phyloP scores from a whole-genome alignment of 2,113 vertebrate genomes.

The Argyrosomus japonicus region DNA sequence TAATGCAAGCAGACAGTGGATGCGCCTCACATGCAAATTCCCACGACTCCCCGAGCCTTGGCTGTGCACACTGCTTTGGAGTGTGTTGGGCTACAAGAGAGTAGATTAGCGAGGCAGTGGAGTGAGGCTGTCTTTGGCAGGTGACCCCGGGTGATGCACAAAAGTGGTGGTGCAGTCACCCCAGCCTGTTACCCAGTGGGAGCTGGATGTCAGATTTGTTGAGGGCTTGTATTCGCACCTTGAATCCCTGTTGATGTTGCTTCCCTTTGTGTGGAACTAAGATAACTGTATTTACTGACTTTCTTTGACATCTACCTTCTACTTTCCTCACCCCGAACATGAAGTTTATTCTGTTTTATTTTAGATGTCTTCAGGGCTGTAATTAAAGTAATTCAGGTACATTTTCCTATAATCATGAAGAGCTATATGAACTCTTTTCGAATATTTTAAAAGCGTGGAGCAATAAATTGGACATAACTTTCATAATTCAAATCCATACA shows the following conservation, averaged over 20 bases:
- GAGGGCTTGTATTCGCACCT: constrained; percentile 64
- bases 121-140: constrained; percentile 54
- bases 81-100: constrained; percentile 40
- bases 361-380: not conserved
- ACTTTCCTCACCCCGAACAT: not conserved
- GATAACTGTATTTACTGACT: constrained; percentile 46
- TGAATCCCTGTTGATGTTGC: constrained; percentile 52
- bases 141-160: constrained; percentile 61
- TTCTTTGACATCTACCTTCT: constrained; percentile 25
- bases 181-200: constrained; percentile 52
- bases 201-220: constrained; percentile 61
- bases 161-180: constrained; percentile 56
- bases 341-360: constrained; percentile 10
- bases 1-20: constrained; percentile 66
- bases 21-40: constrained; percentile 67
- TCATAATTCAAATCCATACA: not conserved
- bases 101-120: constrained; percentile 50
- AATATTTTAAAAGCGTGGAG: not conserved
- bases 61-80: constrained; percentile 20
- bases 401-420: constrained; percentile 7
- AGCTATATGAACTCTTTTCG: not conserved
- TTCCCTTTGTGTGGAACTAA: constrained; percentile 39
- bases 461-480: not conserved
- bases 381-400: too few relatives aligned
- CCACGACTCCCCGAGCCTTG: constrained; percentile 7